These are phyloP conservation scores for Cynopterus brachyotis DNA, from an alignment of 2,113 vertebrate species.

Conservation along the genomic window DNA sequence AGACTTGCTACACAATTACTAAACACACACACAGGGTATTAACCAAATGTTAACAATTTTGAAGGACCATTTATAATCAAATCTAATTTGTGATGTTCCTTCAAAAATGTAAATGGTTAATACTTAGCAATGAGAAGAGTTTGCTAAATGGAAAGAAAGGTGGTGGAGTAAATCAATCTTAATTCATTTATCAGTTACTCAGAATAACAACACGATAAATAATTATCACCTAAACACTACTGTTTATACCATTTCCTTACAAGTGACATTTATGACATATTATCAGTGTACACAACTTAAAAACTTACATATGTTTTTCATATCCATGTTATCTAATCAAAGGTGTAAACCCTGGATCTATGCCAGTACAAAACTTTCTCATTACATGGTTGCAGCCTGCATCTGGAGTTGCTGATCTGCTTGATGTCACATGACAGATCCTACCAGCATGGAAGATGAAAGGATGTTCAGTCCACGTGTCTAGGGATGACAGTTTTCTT, in stretches of 20 bases:
- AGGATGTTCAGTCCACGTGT: constrained; percentile 82
- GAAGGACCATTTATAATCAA: not conserved
- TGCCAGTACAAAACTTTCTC: constrained; percentile 72
- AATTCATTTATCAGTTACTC: constrained; percentile 83
- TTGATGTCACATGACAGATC: constrained; percentile 81
- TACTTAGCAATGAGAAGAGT: constrained; percentile 17
- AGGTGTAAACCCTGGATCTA: constrained; percentile 74
- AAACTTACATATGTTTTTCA: constrained; percentile 76
- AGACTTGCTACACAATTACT: constrained; percentile 21
- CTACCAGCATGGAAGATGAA: constrained; percentile 81
- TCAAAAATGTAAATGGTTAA: constrained; percentile 12
- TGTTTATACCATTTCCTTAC: constrained; percentile 75
- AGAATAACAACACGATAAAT: constrained; percentile 82
- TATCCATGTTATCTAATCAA: constrained; percentile 82
- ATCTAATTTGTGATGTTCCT: not conserved
- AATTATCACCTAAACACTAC: constrained; percentile 80
- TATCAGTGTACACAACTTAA: constrained; percentile 68
- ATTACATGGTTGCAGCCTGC: constrained; percentile 44
- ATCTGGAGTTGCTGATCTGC: constrained; percentile 80
- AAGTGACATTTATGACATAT: constrained; percentile 80
- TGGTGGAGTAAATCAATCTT: constrained; percentile 61
- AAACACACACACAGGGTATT: not conserved
- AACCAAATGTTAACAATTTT: constrained; percentile 20
- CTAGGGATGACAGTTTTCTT: constrained; percentile 85
- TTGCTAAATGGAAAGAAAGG: constrained; percentile 48